These are phyloP conservation scores for Nasonia giraulti DNA, from an alignment of 1,140 invertebrate species.

Conservation along the genomic window DNA sequence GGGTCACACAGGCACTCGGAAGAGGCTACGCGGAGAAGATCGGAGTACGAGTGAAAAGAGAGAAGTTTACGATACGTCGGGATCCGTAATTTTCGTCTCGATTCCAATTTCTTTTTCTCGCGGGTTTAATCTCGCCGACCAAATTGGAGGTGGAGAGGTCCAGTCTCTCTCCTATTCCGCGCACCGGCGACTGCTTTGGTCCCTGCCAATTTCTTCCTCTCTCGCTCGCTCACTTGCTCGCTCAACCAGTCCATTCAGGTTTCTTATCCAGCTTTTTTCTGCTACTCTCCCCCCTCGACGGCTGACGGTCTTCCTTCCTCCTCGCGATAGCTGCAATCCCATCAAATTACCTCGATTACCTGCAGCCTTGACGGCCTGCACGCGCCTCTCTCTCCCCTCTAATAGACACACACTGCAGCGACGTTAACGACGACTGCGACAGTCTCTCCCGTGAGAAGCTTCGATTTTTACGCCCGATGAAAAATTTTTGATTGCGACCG, in stretches of 20 bases:
- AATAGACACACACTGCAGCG: neutral
- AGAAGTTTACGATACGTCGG: constrained; percentile 46
- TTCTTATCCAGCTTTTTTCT: constrained; percentile 51
- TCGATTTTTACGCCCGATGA: neutral
- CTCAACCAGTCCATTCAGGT: constrained; percentile 49
- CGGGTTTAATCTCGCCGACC: constrained; percentile 60
- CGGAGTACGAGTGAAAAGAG: constrained; percentile 39
- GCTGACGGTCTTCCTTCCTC: constrained; percentile 45
- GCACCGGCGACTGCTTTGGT: constrained; percentile 4
- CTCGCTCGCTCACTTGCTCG: neutral
- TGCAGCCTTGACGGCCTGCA: constrained; percentile 62
- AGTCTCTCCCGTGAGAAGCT: neutral
- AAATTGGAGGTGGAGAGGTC: constrained; percentile 57
- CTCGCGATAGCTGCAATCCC: constrained; percentile 62
- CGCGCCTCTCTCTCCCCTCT: constrained; percentile 55
- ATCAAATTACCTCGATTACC: constrained; percentile 67
- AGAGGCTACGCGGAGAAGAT: neutral
- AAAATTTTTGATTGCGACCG: neutral
- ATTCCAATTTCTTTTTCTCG: constrained; percentile 66
- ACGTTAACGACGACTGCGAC: neutral
- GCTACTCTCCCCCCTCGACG: constrained; percentile 1
- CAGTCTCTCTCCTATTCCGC: constrained; percentile 22
- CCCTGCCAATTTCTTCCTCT: constrained; percentile 32
- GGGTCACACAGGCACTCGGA: neutral
- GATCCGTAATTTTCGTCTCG: constrained; percentile 62